Percentiles rank a stretch among this genome's conserved stretches.
Evolutionary conservation across 1,140 invertebrate genomes (phyloP).

Genomic region (Tetragonula clypearis): DNA sequence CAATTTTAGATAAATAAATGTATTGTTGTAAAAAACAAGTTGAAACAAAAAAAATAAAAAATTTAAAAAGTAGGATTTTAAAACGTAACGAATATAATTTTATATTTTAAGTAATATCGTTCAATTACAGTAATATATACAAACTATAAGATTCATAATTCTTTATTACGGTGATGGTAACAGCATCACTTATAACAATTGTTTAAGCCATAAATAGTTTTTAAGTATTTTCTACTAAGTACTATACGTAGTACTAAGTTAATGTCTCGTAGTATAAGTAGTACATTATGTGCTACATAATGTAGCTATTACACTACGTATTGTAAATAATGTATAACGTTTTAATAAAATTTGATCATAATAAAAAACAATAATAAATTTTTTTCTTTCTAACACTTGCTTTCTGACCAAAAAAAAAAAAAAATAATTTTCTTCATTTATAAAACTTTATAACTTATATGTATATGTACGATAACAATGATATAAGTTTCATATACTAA

Average conservation of each 20-base stretch:
- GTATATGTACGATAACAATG: no score
- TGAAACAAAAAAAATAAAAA: neutral
- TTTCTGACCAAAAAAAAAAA: neutral
- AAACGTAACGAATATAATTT: neutral
- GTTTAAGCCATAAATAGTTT: conserved; percentile 4
- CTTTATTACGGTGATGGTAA: conserved; percentile 36
- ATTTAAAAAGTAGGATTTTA: neutral
- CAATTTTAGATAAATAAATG: conserved; percentile 37
- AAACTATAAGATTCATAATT: conserved; percentile 28
- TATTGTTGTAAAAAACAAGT: neutral
- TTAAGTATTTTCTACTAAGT: conserved; percentile 16
- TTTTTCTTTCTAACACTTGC: neutral
- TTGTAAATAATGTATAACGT: conserved; percentile 81
- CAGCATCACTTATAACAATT: neutral
- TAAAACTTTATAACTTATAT: neutral
- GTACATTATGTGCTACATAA: conserved; percentile 32
- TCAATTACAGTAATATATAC: conserved; percentile 62
- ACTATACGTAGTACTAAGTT: conserved; percentile 28
- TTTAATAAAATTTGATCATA: conserved; percentile 78
- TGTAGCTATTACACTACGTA: conserved; percentile 42
- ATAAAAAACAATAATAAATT: conserved; percentile 27
- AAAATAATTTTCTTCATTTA: neutral
- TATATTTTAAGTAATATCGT: neutral
- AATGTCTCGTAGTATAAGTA: conserved; percentile 47
- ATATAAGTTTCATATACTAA: no score